Base-by-base conservation (phyloP, 2,888 invertebrate genomes). In the Himalopsyche japonica region DNA sequence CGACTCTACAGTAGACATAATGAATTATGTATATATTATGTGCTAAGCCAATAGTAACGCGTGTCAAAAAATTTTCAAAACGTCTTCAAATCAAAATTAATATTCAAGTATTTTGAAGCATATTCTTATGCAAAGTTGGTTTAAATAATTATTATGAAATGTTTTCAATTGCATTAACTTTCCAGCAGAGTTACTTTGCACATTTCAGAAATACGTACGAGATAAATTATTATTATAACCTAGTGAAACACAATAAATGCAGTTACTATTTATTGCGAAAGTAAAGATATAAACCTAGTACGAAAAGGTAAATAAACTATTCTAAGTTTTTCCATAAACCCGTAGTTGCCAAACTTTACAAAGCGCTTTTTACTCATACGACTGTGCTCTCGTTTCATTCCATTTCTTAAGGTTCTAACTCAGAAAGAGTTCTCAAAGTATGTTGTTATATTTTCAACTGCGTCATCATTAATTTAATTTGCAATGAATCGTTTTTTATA, bases 211-310 rank as follows among this genome's bases (percentile, higher is more conserved):
- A 57, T 27, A 27, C 34, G n/a, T 27, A 30, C 18, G 32, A 76
- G 76, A 27, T 76, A 30, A 76, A 76, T 32, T 76, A 76, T 32
- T 76, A 76, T 76, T 34, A 76, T 76, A 76, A 34, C 34, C 76
- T 76, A 76, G 34, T 30, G 32, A 34, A 76, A 76, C 76, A 34
- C 76, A 57, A 57, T 24, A 34, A 76, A 76, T 76, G 76, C 76
- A 76, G 32, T 76, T 76, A 76, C 76, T 76, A 76, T 76, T 76
- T 76, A 76, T 76, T 76, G 34, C 76, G 27, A 76, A 76, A 76
- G 32, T 76, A 76, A 76, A 20, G 30, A 15, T 76, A 76, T 76
- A 76, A 76, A 34, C 32, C 30, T 76, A 76, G 32, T 32, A 34
- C 76, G 76, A 30, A 34, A 76, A 76, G 30, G 76, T 76, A 76